A percentile compares a stretch with the other conserved stretches of the same genome.
Evolutionary conservation across 2,113 vertebrate species (phyloP).

Genomic region (Cynoglossus semilaevis): DNA sequence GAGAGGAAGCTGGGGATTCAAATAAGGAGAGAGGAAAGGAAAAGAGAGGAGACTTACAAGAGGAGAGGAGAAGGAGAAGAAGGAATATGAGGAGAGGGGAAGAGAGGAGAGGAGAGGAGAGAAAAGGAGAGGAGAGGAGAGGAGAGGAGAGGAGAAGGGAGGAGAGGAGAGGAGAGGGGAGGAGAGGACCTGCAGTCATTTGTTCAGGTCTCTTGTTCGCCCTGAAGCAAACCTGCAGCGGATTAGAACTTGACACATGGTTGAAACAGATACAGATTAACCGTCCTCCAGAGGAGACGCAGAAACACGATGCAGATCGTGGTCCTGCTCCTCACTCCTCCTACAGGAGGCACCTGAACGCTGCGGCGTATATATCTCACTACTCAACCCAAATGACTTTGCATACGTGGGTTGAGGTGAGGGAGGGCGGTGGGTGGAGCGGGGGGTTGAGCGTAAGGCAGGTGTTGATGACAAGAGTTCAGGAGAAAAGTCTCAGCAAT

Average conservation of each 20-base stretch:
- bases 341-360: neutral
- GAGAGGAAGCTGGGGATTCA: no score
- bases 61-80: constrained; percentile 1
- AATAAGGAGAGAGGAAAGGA: no score
- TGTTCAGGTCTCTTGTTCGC: constrained; percentile 8
- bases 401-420: neutral
- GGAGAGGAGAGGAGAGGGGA: no score
- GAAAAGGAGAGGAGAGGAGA: no score
- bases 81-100: constrained; percentile 1
- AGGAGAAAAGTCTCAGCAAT: constrained; percentile 4
- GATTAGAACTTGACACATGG: constrained; percentile 18
- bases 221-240: constrained; percentile 2
- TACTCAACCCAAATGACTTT: neutral
- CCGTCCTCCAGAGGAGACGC: neutral
- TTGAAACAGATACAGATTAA: neutral
- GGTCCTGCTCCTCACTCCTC: neutral
- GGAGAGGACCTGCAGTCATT: constrained; percentile 12
- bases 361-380: no score
- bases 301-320: neutral
- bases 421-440: no score
- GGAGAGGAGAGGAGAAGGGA: constrained; percentile 1
- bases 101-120: constrained; percentile 2
- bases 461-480: constrained; percentile 35
- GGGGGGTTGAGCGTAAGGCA: constrained; percentile 12
- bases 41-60: neutral